Conservation (phyloP, 2,888 invertebrate genomes). For the Prosapia bicincta region DNA sequence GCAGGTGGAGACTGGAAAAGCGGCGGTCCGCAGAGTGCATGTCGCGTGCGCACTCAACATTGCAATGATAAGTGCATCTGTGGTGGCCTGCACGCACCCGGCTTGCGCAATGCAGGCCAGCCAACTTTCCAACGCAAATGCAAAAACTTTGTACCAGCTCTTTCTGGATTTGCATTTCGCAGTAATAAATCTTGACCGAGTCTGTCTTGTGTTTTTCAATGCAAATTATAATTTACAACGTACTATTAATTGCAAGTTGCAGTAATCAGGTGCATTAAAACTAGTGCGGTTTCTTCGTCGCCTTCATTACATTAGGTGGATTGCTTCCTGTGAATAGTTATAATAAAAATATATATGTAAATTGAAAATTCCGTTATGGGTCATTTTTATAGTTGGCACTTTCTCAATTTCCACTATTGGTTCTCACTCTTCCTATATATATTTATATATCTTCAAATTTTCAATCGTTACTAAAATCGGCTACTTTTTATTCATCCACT, state of each 20-base stretch:
- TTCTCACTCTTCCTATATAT: too few relatives aligned
- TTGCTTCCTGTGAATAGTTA: background rate
- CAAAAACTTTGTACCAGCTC: background rate
- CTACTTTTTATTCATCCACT: too few relatives aligned
- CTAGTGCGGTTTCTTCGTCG: background rate
- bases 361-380: background rate
- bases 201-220: background rate
- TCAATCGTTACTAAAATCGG: too few relatives aligned
- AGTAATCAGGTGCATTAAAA: background rate
- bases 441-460: too few relatives aligned
- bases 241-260: background rate
- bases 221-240: background rate
- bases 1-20: background rate
- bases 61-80: background rate
- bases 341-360: background rate
- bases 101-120: background rate
- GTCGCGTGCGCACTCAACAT: background rate
- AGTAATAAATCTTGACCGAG: background rate
- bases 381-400: too few relatives aligned
- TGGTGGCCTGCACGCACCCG: background rate
- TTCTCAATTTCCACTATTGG: too few relatives aligned
- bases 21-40: background rate
- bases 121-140: background rate
- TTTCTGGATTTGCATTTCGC: background rate
- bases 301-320: background rate